Percentiles rank a stretch among this genome's conserved stretches.
Evolutionary conservation across 2,113 vertebrate species (phyloP).

Genomic region (Xiphophorus hellerii): DNA sequence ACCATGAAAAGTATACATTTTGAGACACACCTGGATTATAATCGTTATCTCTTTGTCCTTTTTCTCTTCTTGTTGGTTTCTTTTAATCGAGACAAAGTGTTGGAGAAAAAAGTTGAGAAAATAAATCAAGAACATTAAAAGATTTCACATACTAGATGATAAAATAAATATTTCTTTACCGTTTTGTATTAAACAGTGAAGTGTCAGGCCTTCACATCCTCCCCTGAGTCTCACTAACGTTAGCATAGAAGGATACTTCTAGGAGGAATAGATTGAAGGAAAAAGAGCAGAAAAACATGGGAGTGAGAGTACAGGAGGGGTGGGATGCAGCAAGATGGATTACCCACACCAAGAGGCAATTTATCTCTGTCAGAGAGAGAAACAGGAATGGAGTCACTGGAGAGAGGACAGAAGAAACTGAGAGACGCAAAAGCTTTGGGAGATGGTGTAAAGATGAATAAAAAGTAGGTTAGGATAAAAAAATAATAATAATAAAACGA

Average conservation of each 20-base stretch:
- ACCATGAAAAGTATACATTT: too few relatives aligned
- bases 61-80: neutral
- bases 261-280: conserved; percentile 35
- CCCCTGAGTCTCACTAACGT: conserved; percentile 64
- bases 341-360: conserved; percentile 68
- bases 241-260: conserved; percentile 53
- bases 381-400: conserved; percentile 36
- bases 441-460: conserved; percentile 2
- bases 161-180: neutral
- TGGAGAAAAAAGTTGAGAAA: neutral
- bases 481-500: neutral
- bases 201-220: conserved; percentile 45
- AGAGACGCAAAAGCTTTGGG: conserved; percentile 9
- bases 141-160: neutral
- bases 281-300: conserved; percentile 29
- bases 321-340: conserved; percentile 77
- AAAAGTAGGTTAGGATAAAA: conserved; percentile 20
- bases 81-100: neutral
- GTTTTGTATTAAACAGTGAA: conserved; percentile 9
- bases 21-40: too few relatives aligned
- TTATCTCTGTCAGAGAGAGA: conserved; percentile 75
- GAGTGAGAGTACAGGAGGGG: conserved; percentile 47
- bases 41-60: too few relatives aligned
- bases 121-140: neutral
- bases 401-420: conserved; percentile 28